Conservation (phyloP, 1,140 invertebrate genomes). For the Eumaeus atala region DNA sequence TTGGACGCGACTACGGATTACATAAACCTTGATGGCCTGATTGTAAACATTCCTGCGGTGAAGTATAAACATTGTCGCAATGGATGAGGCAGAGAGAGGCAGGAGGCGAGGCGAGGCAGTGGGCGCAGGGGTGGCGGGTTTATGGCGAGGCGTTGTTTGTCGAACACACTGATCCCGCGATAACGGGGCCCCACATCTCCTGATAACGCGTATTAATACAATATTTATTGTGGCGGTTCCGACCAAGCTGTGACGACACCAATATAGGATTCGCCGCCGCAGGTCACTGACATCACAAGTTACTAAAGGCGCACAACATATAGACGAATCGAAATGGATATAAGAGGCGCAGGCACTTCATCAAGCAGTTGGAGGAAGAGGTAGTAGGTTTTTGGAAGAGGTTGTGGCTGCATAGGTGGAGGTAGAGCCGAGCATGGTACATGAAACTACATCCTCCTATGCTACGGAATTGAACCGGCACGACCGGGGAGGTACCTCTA, state of each 20-base stretch:
- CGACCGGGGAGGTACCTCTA: too few species aligned
- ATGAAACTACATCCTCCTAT: too few species aligned
- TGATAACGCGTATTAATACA: constrained; percentile 45
- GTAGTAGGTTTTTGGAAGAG: too few species aligned
- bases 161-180: constrained; percentile 36
- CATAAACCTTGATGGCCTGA: background rate
- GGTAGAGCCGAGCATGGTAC: too few species aligned
- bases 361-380: too few species aligned
- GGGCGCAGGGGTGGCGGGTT: constrained; percentile 11
- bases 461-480: too few species aligned
- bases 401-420: too few species aligned
- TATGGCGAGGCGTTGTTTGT: constrained; percentile 36
- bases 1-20: background rate
- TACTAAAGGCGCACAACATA: too few species aligned
- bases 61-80: background rate
- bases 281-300: constrained; percentile 18
- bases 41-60: background rate
- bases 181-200: constrained; percentile 43
- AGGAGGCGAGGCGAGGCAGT: background rate
- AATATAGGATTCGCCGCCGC: background rate
- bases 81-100: constrained; percentile 2
- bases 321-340: too few species aligned
- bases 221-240: constrained; percentile 35
- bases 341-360: too few species aligned
- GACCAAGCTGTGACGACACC: constrained; percentile 5